These are phyloP conservation scores for Mesochorus sp. DNA, from an alignment of 2,888 invertebrate genomes.

Conservation along the genomic window DNA sequence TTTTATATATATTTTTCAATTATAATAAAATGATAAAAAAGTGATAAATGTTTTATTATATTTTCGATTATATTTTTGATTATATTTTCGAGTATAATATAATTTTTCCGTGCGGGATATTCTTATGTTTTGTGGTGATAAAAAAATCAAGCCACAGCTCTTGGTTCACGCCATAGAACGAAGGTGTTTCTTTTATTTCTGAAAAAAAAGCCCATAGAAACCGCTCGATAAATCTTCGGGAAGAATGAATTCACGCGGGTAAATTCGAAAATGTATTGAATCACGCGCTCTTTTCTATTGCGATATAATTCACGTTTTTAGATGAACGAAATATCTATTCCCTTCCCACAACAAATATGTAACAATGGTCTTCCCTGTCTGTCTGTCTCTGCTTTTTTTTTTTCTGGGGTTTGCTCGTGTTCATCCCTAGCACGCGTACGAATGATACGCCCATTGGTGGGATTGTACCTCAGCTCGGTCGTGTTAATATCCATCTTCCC, in stretches of 20 bases:
- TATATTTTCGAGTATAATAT: not conserved
- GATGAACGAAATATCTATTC: conserved; percentile 27
- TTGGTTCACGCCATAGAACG: conserved; percentile 11
- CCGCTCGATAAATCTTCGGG: conserved; percentile 42
- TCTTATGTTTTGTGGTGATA: too few relatives aligned
- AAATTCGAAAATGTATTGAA: conserved; percentile 13
- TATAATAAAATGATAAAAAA: too few relatives aligned
- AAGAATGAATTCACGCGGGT: conserved; percentile 19
- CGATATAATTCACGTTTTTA: conserved; percentile 27
- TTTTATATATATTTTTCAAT: too few relatives aligned
- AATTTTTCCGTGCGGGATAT: not conserved
- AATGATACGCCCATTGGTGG: conserved; percentile 70
- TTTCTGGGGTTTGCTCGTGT: conserved; percentile 25
- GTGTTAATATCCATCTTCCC: conserved; percentile 71
- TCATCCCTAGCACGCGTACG: conserved; percentile 53
- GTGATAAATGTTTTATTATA: too few relatives aligned
- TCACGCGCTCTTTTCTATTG: not conserved
- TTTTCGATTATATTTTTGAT: not conserved
- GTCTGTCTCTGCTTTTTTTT: not conserved
- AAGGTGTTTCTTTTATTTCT: not conserved
- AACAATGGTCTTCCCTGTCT: conserved; percentile 35
- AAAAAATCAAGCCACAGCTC: not conserved
- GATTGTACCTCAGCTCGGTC: conserved; percentile 64
- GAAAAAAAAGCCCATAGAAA: conserved; percentile 1
- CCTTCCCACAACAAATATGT: conserved; percentile 26